Percentiles rank a stretch among this genome's conserved stretches.
Evolutionary conservation across 1,140 invertebrate species (phyloP).

Genomic region (Drosophila bocqueti): DNA sequence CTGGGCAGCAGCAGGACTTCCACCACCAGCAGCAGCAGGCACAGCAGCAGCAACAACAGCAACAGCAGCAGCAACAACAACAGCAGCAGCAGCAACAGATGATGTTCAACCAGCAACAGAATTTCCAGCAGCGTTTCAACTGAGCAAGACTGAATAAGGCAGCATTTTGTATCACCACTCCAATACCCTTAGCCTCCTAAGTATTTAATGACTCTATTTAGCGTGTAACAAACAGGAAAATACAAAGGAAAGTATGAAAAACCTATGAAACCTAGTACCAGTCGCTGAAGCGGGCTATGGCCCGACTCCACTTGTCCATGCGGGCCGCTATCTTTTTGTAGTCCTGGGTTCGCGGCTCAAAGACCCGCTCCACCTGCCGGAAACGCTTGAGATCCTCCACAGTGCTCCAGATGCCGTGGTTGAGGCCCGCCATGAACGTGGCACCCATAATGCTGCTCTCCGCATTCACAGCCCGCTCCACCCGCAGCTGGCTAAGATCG

Average conservation of each 20-base stretch:
- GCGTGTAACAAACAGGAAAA: conserved; percentile 29
- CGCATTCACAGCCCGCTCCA: conserved; percentile 89
- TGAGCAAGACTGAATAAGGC: conserved; percentile 51
- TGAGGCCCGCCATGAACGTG: conserved; percentile 92
- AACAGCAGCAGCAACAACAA: conserved; percentile 69
- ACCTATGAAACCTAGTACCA: conserved; percentile 87
- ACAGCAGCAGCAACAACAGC: conserved; percentile 69
- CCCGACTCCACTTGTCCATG: conserved; percentile 88
- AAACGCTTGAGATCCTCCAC: conserved; percentile 88
- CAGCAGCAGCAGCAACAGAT: conserved; percentile 84
- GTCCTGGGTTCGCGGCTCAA: conserved; percentile 87
- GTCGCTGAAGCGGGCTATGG: conserved; percentile 88
- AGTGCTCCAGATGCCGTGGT: conserved; percentile 91
- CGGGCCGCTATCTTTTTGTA: conserved; percentile 85
- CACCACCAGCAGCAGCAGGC: conserved; percentile 70
- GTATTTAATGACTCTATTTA: conserved; percentile 50
- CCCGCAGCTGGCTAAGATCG: conserved; percentile 90
- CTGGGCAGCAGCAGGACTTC: conserved; percentile 79
- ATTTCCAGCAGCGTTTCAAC: conserved; percentile 88
- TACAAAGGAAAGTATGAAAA: conserved; percentile 3
- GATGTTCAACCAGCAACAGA: conserved; percentile 88
- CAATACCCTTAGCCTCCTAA: conserved; percentile 30
- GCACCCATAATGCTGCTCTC: conserved; percentile 93
- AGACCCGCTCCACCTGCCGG: conserved; percentile 87
- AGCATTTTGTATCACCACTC: conserved; percentile 31